Evolutionary conservation across 2,888 invertebrate species (phyloP), one percentile per base, ranked within the genome.

Genomic region (Didymodactylos carnosus): DNA sequence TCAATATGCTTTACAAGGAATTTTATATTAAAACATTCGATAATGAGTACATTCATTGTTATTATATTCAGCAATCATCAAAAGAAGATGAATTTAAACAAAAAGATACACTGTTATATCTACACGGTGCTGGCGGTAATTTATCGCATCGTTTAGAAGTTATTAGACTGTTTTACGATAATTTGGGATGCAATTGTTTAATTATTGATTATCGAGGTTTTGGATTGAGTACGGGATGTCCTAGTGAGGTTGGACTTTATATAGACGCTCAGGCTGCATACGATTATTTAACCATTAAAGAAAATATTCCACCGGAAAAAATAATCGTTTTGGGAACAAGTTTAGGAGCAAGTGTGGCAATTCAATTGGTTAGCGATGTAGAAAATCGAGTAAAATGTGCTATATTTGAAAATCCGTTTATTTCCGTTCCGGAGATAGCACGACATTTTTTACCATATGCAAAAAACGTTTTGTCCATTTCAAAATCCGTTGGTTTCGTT

Each of bases 321-420:
- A 89, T 95, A 77, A 87, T 94, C 78, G 84, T 94, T 13, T 94
- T 94, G 85, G 94, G 94, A 29, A 79, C 81, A 40, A 94, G 91
- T 72, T 84, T 92, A 87, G 94, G 94, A 78, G 94, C 94, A 49
- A 94, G 93, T n/a, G 89, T 95, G 73, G 93, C 92, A 4, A 70
- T 41, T 70, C 41, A 41, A 27, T 35, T 40, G 25, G 41, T 70
- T 40, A 51, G 27, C 25, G 39, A 73, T 41, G 14, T 16, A 62
- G 35, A 35, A 8, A 46, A 53, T 53, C 39, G 25, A 7, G 27
- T 73, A 43, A 70, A 71, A 51, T 7, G n/a, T 39, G 70, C 41
- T 39, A 87, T 95, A 77, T 87, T 94, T 23, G 94, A 95, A 84
- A 95, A 95, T 83, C 93, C 94, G 5, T 95, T 95, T 80, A 93